Base-by-base conservation (phyloP, 1,140 invertebrate species). In the Cherax quadricarinatus region DNA sequence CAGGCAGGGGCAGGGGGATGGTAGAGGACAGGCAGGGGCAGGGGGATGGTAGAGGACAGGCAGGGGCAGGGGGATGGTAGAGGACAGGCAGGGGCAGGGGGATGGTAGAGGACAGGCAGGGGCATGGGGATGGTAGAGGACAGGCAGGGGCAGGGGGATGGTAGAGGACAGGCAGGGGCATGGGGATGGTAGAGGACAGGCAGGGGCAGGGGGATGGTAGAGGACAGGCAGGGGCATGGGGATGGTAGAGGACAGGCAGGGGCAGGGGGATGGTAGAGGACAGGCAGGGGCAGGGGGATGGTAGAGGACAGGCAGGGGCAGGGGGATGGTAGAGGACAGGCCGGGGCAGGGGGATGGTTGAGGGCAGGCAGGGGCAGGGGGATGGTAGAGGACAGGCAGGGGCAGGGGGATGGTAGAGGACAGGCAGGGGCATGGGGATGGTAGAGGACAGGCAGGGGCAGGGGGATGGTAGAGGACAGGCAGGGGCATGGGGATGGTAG, bases 1-100 rank as follows among this genome's bases (percentile, higher is more conserved):
- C 9, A 70, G 60, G 73, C n/a, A 70, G 84, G 73, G 60, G 70
- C 21, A 86, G 60, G 48, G 84, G 62, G 62, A 86, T n/a, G 73
- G 60, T 16, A 62, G 48, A 24, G 14, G 62, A 16, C n/a, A 75
- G 85, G 21, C 3, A 53, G 85, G n/a, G 85, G 18, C 6, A 24
- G 49, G 53, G 53, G 53, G 53, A 57, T n/a, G n/a, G n/a, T n/a
- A 18, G n/a, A 24, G 66, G 60, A 10, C 14, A 30, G 30, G 9
- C 7, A 10, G 81, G 21, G 53, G 21, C 21, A 83, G 53, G 21
- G 49, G 53, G 1, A 49, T 16, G n/a, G 85, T 21, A 48, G 48
- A 16, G 30, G 60, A 4, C 24, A 30, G 53, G 5, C 21, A 62
- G 66, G 66, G 41, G 21, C 48, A 49, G 70, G 66, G 21, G 24